phyloP scores from a whole-genome alignment of 2,113 vertebrate species.

The Hipposideros armiger region DNA sequence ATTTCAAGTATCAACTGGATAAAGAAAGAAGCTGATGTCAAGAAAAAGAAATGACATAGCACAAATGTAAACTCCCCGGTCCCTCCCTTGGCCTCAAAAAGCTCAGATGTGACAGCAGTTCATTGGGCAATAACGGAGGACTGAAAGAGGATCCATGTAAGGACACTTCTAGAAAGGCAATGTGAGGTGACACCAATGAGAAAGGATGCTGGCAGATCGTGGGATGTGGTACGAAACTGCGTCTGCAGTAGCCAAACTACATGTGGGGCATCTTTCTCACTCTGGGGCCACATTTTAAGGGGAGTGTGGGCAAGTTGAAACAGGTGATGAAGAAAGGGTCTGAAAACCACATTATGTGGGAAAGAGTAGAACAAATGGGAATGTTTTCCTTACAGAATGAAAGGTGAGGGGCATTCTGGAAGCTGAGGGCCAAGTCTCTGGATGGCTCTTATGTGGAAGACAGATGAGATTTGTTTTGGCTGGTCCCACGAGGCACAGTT shows the following conservation, averaged over 20 bases:
- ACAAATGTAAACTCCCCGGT: neutral
- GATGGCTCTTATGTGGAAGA: neutral
- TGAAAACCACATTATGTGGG: neutral
- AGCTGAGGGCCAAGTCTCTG: neutral
- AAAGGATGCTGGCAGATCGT: neutral
- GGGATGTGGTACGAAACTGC: neutral
- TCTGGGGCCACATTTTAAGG: neutral
- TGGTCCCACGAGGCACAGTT: neutral
- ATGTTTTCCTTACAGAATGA: neutral
- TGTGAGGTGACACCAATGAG: neutral
- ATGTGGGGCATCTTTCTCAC: neutral
- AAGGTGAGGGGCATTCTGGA: neutral
- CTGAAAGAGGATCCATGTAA: neutral
- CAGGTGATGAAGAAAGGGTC: neutral
- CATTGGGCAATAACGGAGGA: neutral
- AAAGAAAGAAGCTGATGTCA: neutral
- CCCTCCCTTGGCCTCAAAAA: neutral
- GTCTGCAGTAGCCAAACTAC: neutral
- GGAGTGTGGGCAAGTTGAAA: neutral
- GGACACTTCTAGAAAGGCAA: neutral
- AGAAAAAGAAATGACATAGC: neutral
- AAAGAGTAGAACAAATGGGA: neutral
- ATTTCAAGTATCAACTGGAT: neutral
- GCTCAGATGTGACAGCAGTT: neutral
- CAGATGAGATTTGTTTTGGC: neutral